Evolutionary conservation across 2,797 vertebrate species (phyloP), one percentile per base, ranked within the genome.

Genomic region (Pseudomugil tenellus): DNA sequence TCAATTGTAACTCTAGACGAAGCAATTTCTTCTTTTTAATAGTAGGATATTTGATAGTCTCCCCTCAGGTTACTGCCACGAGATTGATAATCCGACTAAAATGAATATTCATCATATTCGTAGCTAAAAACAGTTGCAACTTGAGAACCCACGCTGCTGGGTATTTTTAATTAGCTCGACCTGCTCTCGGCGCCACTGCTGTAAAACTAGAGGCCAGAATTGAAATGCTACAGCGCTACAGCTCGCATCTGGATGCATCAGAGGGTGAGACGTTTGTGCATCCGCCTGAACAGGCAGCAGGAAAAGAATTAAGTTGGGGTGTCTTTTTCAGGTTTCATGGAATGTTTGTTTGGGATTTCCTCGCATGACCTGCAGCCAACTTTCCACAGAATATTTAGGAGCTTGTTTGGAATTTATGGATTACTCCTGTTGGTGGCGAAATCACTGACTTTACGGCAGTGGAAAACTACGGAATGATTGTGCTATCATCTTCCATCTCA

Each of bases 391-490:
- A 49, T 51, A 32, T 68, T n/a, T 25, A 60, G 39, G 34, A 67
- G 41, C 43, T 58, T 58, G 9, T 72, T 52, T 72, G 60, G 63
- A 84, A 67, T 67, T 73, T 61, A 55, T 57, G 56, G 73, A 74
- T 63, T 35, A 57, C 70, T 86, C 76, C 70, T 69, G 46, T 73
- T 83, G 74, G 79, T 66, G 58, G 81, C 21, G 79, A 76, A 76
- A 75, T 88, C 67, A 74, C 80, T 67, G 82, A 88, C 83, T 58
- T 86, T 86, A 76, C 81, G 91, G 92, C 93, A 94, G 92, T 93
- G 87, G 85, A 85, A 87, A 89, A 91, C 88, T 89, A 87, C 90
- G 89, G 86, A 90, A 91, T 92, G 92, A 90, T 92, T 94, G 93
- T 94, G 92, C 93, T 94, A 85, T 93, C 77, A 84, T 88, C 84